Conservation (phyloP, 2,888 invertebrate genomes). For the Spodoptera exigua region DNA sequence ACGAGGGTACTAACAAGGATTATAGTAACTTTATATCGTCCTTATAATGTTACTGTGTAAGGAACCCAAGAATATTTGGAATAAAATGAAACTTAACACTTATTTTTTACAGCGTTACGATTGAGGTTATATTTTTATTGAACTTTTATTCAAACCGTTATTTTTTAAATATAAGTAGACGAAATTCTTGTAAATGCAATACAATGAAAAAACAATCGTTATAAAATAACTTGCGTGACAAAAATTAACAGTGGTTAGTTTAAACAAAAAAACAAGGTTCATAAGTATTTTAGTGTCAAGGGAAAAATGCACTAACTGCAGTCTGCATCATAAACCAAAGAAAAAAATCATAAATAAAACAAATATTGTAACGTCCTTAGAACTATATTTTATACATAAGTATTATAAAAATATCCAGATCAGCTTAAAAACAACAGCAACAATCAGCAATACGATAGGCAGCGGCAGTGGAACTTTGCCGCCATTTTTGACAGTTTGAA, state of each 20-base stretch:
- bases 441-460: conserved; percentile 73
- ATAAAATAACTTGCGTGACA: no score
- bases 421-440: conserved; percentile 81
- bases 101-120: no score
- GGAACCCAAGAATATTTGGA: no score
- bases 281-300: conserved; percentile 22
- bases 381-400: conserved; percentile 44
- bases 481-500: conserved; percentile 65
- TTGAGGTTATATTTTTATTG: no score
- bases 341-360: conserved; percentile 48
- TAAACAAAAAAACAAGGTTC: conserved; percentile 5
- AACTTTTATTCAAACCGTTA: no score
- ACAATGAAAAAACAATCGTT: no score
- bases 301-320: not conserved
- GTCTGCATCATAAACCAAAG: not conserved
- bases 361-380: conserved; percentile 45
- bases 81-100: no score
- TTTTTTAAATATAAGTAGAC: no score
- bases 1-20: conserved; percentile 9
- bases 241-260: not conserved
- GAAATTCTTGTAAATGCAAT: no score
- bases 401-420: conserved; percentile 81
- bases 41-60: not conserved
- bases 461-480: conserved; percentile 72
- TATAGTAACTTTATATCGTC: conserved; percentile 27